A percentile compares a stretch with the other conserved stretches of the same genome.
These are phyloP conservation scores for Ispidina picta DNA, from an alignment of 2,797 vertebrate species.

Conservation along the genomic window DNA sequence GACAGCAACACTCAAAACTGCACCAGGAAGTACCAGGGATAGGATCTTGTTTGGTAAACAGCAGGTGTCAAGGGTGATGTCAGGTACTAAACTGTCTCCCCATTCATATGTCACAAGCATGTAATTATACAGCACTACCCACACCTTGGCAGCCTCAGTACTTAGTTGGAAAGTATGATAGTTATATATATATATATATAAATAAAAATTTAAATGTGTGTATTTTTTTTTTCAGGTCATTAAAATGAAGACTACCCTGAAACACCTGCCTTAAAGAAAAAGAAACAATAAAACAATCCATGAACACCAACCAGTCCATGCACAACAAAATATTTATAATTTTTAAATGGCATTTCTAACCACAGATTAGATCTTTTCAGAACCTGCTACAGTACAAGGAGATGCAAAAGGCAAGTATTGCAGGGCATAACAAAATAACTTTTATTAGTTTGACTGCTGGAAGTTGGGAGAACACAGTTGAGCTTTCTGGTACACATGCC, in stretches of 20 bases:
- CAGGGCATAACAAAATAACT: neutral
- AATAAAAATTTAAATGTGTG: too few relatives aligned
- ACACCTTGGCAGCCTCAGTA: neutral
- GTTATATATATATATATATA: neutral
- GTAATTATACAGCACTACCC: neutral
- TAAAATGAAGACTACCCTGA: conserved; percentile 44
- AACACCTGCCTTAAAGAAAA: neutral
- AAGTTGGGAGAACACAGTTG: neutral
- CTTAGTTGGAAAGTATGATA: neutral
- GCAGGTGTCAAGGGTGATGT: neutral
- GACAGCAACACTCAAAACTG: neutral
- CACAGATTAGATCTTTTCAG: neutral
- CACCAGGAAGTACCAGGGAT: neutral
- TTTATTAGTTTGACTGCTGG: neutral
- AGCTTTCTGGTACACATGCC: neutral
- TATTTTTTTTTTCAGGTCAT: neutral
- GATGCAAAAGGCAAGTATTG: neutral
- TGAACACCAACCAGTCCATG: neutral
- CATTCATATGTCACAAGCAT: conserved; percentile 3
- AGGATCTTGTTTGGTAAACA: neutral
- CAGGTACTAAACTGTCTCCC: neutral
- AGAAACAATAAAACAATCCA: too few relatives aligned
- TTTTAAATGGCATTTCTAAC: neutral
- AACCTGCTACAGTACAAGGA: neutral
- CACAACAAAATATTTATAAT: neutral